Base-by-base conservation (phyloP, 2,797 vertebrate species). In the Argyrosomus regius region DNA sequence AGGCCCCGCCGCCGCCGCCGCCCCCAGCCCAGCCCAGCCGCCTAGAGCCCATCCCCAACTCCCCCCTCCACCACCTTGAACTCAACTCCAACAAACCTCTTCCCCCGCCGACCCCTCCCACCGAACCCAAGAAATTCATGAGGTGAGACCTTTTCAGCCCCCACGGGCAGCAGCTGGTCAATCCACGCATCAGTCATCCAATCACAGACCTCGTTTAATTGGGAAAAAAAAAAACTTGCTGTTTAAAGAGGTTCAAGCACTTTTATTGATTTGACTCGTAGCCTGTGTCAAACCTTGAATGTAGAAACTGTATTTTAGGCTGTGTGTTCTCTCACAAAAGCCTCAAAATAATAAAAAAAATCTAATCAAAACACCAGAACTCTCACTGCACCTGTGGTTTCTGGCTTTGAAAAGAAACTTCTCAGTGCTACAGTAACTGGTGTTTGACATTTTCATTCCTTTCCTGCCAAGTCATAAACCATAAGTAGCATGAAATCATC, bases 81-180 rank as follows among this genome's bases (percentile, higher is more conserved):
- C 96, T 98, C 96, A 98, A 96, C 97, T 97, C 97, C 96, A 98
- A 96, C 97, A 99, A 98, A 96, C 97, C 97, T 96, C 97, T 98
- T 81, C 97, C 97, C 95, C 98, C 97, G 92, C 96, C 97, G 94
- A 85, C 97, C 96, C 97, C 97, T 96, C 97, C 97, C 94, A 97
- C 97, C 96, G 97, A 99, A 95, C 94, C 97, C 97, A 99, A 98
- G 98, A 97, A 96, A 92, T 96, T 97, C 96, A 96, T 97, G 98
- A 99, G 98, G 98, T 99, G 98, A 99, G 98, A 96, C 87, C 86
- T 73, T 88, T 80, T 79, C 90, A 62, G 80, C 82, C 88, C 88
- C 78, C 61, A 74, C 31, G 58, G 82, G 85, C 89, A 49, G 84
- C 87, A 62, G 79, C 71, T 78, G 83, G 54, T 84, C 74, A 62